Base-by-base conservation (phyloP, 2,888 invertebrate species). In the Paralinhomoeus sp. region DNA sequence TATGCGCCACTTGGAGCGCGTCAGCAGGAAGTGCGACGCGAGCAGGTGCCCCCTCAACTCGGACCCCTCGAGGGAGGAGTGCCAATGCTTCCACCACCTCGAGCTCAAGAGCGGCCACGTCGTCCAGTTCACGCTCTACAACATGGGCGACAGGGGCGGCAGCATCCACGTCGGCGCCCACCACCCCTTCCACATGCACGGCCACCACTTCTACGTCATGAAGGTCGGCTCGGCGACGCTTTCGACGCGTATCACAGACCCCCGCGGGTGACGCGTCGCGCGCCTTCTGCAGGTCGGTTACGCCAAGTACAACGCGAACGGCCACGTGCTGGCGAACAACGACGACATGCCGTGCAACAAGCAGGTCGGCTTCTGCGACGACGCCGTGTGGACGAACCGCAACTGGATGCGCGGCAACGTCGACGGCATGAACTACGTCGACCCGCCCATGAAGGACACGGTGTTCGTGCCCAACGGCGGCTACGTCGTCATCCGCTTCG, bases 381-480 rank as follows among this genome's bases (percentile, higher is more conserved):
- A 36, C 18, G 15, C n/a, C 37, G 17, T 5, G 24, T 43, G 43
- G 43, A 21, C 43, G 17, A 43, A 43, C 22, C 18, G 15, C 7
- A 23, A 9, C 24, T 43, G 43, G 43, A 22, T 43, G 24, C 24
- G 37, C 21, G 43, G 43, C 24, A 37, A 37, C 31, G 37, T 43
- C 7, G 17, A 37, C 3, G 43, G 21, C 3, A 39, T 39, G 34
- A 35, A 45, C 22, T 17, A n/a, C 17, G n/a, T 17, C 9, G 31
- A 39, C 17, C 46, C 46, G 20, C 9, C 37, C 9, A 22, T 33
- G 15, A 39, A 44, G 27, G 46, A 46, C 20, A 45, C 45, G 3
- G 36, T 46, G 5, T 33, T 40, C 3, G 23, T 46, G 17, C 46
- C 46, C 3, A 34, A 18, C 17, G 46, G 46, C 13, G 46, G 45